Base-by-base conservation (phyloP, 2,797 vertebrate species). In the Chlorospingus semifuscus region DNA sequence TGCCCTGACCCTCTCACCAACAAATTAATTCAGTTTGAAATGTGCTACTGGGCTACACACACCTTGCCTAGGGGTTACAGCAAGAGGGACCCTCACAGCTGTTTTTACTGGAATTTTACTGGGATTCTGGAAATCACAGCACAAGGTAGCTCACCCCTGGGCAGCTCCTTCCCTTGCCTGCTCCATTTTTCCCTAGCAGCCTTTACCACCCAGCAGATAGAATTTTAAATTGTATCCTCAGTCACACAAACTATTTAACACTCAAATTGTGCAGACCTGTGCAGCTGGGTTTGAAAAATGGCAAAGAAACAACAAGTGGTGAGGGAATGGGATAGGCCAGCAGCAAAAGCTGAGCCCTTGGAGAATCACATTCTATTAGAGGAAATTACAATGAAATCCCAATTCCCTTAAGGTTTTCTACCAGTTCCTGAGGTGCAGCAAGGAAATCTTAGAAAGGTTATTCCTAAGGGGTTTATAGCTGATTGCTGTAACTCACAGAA, bases 31-130 rank as follows among this genome's bases (percentile, higher is more conserved):
- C 27, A 19, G 11, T 42, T 37, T 36, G 41, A 91, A 90, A 79
- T 2, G 70, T 1, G 0, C 56, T 8, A 11, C 36, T 3, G 20
- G 55, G 46, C 53, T 69, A 55, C 32, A 22, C 32, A 34, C 36
- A 37, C 36, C 44, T 87, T 8, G 11, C 11, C 69, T 2, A 52
- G 56, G 3, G 34, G 34, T 8, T 10, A 27, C 5, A 8, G 53
- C 27, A 68, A n/a, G n/a, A 80, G 9, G 1, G 1, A 77, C 56
- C 30, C 36, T 29, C 23, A 4, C 0, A 0, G 42, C 6, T 47
- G 1, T 24, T 47, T 32, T 55, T 14, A 53, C 12, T 53, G 52
- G 52, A 21, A 9, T 53, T 53, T 69, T 39, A n/a, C 3, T 21
- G 39, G 46, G 34, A 41, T 44, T 63, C 32, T 34, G 39, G 41